A percentile compares a stretch with the other conserved stretches of the same genome.
phyloP scores from a whole-genome alignment of 2,113 vertebrate genomes.

The Menura novaehollandiae region DNA sequence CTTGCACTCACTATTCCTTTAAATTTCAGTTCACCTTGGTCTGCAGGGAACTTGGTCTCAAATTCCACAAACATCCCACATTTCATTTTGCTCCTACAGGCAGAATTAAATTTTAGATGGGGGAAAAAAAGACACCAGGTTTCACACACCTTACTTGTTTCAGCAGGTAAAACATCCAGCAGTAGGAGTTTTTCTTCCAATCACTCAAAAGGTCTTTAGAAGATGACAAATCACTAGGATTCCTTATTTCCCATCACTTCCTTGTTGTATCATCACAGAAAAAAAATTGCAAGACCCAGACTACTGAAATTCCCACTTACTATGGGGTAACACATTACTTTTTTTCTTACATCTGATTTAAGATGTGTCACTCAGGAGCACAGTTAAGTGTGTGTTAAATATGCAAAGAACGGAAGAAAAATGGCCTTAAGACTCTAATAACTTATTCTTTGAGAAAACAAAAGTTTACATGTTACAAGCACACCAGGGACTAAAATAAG shows the following conservation, averaged over 20 bases:
- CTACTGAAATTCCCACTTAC: neutral
- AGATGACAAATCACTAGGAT: neutral
- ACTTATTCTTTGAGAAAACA: neutral
- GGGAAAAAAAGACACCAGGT: neutral
- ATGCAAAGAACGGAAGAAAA: neutral
- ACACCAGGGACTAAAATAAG: neutral
- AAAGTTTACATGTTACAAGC: neutral
- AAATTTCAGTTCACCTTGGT: neutral
- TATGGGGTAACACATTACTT: neutral
- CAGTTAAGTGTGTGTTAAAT: neutral
- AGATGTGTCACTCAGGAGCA: neutral
- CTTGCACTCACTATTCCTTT: neutral
- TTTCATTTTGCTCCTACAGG: neutral
- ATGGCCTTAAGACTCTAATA: neutral
- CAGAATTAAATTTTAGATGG: neutral
- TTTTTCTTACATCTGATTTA: neutral
- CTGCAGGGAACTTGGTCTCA: neutral
- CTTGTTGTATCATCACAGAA: neutral
- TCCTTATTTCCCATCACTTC: neutral
- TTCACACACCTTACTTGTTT: neutral
- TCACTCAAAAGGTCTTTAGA: neutral
- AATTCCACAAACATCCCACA: neutral
- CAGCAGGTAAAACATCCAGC: neutral
- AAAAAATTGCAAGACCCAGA: accelerated
- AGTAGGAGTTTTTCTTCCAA: accelerated